phyloP scores from a whole-genome alignment of 1,140 invertebrate species.

The Drosophila lacteicornis region DNA sequence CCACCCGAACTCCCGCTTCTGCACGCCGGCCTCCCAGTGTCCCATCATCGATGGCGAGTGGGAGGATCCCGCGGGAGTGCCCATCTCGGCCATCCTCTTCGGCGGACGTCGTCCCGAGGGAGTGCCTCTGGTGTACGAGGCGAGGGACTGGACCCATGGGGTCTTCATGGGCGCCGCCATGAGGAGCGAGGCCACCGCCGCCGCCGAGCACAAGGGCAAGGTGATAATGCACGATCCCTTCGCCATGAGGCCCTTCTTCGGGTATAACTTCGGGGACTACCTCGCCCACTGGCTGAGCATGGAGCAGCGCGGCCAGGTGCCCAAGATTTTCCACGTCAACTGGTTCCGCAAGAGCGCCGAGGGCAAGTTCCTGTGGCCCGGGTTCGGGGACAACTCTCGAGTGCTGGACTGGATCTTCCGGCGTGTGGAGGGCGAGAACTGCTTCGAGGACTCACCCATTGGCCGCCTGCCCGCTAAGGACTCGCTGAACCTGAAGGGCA shows the following conservation, averaged over 20 bases:
- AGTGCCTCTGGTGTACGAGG: constrained; percentile 95
- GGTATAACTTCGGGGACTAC: constrained; percentile 98
- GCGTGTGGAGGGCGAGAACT: constrained; percentile 90
- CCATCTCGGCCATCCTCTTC: constrained; percentile 96
- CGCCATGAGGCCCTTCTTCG: constrained; percentile 98
- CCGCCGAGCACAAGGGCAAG: constrained; percentile 95
- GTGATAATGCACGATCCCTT: constrained; percentile 97
- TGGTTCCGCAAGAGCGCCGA: constrained; percentile 93
- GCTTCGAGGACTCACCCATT: constrained; percentile 90
- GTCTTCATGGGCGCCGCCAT: constrained; percentile 95
- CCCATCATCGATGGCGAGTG: constrained; percentile 92
- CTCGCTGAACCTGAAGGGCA: constrained; percentile 89
- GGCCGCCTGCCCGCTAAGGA: constrained; percentile 89
- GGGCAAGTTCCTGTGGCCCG: constrained; percentile 96
- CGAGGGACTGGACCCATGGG: constrained; percentile 95
- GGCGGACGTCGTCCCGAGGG: constrained; percentile 95
- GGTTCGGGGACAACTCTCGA: constrained; percentile 95
- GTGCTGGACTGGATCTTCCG: constrained; percentile 95
- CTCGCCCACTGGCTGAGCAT: constrained; percentile 95
- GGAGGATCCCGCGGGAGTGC: constrained; percentile 93
- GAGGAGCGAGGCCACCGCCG: constrained; percentile 97
- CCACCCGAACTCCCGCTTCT: constrained; percentile 96
- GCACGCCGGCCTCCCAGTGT: constrained; percentile 94
- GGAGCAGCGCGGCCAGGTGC: constrained; percentile 87
- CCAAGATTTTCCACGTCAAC: constrained; percentile 96